A percentile compares a stretch with the other conserved stretches of the same genome.
phyloP scores from a whole-genome alignment of 1,140 invertebrate species.

The Idris sp. region DNA sequence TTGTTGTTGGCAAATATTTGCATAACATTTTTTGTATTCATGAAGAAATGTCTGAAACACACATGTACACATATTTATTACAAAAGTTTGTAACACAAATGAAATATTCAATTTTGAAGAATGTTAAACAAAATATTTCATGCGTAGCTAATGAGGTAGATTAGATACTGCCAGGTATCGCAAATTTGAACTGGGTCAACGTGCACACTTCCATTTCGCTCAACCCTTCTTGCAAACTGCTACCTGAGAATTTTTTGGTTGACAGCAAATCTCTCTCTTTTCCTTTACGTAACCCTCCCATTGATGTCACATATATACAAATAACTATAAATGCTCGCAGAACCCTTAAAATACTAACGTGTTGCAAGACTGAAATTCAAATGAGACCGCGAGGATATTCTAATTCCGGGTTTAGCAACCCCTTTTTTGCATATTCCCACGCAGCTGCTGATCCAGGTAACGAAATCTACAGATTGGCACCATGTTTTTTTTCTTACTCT shows the following conservation, averaged over 20 bases:
- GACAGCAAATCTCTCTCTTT: constrained; percentile 49
- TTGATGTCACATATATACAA: constrained; percentile 60
- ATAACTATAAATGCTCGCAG: constrained; percentile 54
- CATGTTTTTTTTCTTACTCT: constrained; percentile 41
- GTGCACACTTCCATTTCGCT: constrained; percentile 45
- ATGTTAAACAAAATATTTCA: constrained; percentile 68
- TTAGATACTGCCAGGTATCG: constrained; percentile 69
- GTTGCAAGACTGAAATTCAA: constrained; percentile 77
- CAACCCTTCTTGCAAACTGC: constrained; percentile 60
- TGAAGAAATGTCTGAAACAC: too few relatives aligned
- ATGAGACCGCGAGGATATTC: constrained; percentile 79
- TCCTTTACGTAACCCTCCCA: constrained; percentile 56
- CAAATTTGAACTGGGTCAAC: constrained; percentile 71
- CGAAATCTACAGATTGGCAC: constrained; percentile 52
- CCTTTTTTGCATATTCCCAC: constrained; percentile 77
- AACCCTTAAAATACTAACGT: constrained; percentile 59
- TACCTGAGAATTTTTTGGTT: constrained; percentile 65
- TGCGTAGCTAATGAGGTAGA: constrained; percentile 74
- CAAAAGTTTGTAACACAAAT: too few relatives aligned
- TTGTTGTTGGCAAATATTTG: too few relatives aligned
- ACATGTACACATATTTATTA: too few relatives aligned
- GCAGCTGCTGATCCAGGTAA: constrained; percentile 70
- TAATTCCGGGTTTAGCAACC: constrained; percentile 75
- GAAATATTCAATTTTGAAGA: neutral
- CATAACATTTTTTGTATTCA: too few relatives aligned